phyloP scores from a whole-genome alignment of 2,113 vertebrate species.

The Epinephelus fuscoguttatus region DNA sequence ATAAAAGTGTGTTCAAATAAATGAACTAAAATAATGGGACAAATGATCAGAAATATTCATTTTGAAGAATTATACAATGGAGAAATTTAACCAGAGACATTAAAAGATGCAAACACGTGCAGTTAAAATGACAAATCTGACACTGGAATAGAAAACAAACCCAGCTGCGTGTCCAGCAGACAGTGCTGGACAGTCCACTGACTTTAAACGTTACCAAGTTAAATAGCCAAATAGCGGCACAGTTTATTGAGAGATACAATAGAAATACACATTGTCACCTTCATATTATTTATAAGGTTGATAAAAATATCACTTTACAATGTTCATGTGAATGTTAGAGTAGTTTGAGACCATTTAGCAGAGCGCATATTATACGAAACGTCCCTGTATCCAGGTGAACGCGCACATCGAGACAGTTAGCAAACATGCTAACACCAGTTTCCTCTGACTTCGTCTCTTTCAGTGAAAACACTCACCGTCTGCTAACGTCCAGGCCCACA shows the following conservation, averaged over 20 bases:
- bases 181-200: neutral
- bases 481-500: slow-evolving; percentile 42
- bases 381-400: neutral
- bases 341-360: neutral
- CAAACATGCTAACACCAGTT: slow-evolving; percentile 40
- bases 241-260: neutral
- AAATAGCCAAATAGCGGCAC: neutral
- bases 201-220: no score
- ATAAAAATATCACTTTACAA: no score
- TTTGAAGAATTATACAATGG: neutral
- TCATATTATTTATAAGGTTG: neutral
- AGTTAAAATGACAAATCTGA: no score
- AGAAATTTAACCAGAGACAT: neutral
- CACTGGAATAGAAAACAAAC: neutral
- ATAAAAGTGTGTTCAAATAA: no score
- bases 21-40: no score
- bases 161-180: neutral
- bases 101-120: neutral
- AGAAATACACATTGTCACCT: neutral
- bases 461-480: slow-evolving; percentile 57
- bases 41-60: no score
- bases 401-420: slow-evolving; percentile 1
- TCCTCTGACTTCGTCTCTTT: neutral
- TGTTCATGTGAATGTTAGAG: neutral
- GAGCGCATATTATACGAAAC: neutral